Evolutionary conservation across 2,888 invertebrate genomes (phyloP).

Genomic region (Parelbella ahira): DNA sequence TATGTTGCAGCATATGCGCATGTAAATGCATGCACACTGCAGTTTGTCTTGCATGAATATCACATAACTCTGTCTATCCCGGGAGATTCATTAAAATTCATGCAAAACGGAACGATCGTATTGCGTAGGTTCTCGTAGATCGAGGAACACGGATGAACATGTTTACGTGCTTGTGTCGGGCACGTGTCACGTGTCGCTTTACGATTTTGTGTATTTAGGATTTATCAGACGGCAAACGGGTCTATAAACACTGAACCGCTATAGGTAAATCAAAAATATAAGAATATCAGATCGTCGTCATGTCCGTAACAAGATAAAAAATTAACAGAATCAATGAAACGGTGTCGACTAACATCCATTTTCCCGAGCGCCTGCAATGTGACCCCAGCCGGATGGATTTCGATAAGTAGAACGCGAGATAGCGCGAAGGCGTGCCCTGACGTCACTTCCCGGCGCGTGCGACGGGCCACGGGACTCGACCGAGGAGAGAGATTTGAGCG

Average conservation of each 20-base stretch:
- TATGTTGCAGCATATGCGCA: no score
- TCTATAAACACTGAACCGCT: neutral
- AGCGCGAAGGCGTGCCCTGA: slow-evolving; percentile 44
- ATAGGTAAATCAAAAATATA: no score
- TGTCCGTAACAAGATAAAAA: no score
- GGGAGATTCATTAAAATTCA: slow-evolving; percentile 33
- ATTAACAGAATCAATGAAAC: no score
- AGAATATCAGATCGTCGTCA: no score
- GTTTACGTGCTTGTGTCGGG: slow-evolving; percentile 30
- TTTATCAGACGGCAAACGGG: neutral
- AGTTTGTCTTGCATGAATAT: slow-evolving; percentile 9
- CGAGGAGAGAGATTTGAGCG: neutral
- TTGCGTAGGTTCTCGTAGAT: slow-evolving; percentile 25
- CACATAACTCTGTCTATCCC: slow-evolving; percentile 14
- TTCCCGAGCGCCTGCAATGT: slow-evolving; percentile 18
- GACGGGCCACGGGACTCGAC: slow-evolving; percentile 2
- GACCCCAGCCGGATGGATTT: slow-evolving; percentile 29
- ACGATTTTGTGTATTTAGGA: neutral
- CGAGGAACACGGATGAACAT: slow-evolving; percentile 33
- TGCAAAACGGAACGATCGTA: no score
- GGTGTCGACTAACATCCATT: slow-evolving; percentile 3
- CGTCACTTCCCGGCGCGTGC: slow-evolving; percentile 67
- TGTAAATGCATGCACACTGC: neutral
- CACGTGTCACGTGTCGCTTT: slow-evolving; percentile 11
- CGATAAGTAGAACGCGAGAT: slow-evolving; percentile 43